phyloP scores from a whole-genome alignment of 2,797 vertebrate species.

The Picus viridis region DNA sequence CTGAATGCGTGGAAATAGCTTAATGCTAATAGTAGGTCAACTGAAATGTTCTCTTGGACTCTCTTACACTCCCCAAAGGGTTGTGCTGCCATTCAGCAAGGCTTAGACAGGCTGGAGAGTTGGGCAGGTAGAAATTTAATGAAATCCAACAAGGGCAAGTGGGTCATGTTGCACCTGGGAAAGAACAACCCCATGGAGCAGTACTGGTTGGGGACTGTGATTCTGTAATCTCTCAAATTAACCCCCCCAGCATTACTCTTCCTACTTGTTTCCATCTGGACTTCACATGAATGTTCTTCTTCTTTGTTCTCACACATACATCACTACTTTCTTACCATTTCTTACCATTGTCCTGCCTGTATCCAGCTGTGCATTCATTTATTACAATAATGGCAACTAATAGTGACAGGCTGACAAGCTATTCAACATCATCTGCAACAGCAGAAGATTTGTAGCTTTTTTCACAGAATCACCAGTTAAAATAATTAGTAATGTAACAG shows the following conservation, averaged over 20 bases:
- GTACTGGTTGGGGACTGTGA: no score
- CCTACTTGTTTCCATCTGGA: not conserved
- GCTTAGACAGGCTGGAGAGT: no score
- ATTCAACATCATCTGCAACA: not conserved
- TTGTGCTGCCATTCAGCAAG: no score
- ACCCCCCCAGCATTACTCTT: not conserved
- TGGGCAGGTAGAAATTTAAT: no score
- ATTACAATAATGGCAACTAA: not conserved
- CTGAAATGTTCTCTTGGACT: not conserved
- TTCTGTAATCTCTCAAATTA: not conserved
- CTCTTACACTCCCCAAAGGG: not conserved
- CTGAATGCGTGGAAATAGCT: not conserved
- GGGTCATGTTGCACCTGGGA: no score
- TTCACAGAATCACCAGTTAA: not conserved
- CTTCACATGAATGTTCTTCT: not conserved
- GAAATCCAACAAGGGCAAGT: no score
- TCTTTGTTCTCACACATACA: not conserved
- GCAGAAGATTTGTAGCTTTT: not conserved
- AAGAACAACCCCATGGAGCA: no score
- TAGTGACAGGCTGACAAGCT: not conserved
- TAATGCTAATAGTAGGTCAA: not conserved
- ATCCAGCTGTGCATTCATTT: not conserved
- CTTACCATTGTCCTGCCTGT: not conserved
- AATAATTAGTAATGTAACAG: not conserved
- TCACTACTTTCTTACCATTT: not conserved